These are phyloP conservation scores for Monochamus saltuarius DNA, from an alignment of 1,140 invertebrate species.

Conservation along the genomic window DNA sequence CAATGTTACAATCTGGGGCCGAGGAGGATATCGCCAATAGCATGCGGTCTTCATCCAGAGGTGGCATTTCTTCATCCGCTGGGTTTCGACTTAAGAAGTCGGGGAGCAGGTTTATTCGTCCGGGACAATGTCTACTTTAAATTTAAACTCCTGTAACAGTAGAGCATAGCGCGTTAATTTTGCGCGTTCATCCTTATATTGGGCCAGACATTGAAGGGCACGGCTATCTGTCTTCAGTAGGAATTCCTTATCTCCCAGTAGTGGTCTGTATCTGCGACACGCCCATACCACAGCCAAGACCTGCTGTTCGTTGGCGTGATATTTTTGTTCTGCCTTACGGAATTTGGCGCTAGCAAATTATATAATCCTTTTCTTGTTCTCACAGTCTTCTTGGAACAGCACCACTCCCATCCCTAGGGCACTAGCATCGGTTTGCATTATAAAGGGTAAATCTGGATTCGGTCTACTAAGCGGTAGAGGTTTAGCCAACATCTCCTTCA, in stretches of 20 bases:
- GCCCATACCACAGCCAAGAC: slow-evolving; percentile 52
- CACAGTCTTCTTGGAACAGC: slow-evolving; percentile 32
- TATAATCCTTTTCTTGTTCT: slow-evolving; percentile 20
- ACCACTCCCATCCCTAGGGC: slow-evolving; percentile 35
- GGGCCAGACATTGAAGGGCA: slow-evolving; percentile 35
- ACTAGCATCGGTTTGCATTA: slow-evolving; percentile 18
- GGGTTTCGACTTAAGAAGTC: slow-evolving; percentile 36
- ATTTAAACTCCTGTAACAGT: slow-evolving; percentile 35
- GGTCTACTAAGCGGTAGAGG: too few relatives aligned
- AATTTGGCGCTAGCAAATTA: slow-evolving; percentile 25
- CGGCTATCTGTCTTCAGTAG: slow-evolving; percentile 16
- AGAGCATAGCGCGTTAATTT: slow-evolving; percentile 44
- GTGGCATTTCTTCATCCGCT: slow-evolving; percentile 15
- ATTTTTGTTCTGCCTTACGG: slow-evolving; percentile 1
- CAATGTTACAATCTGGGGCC: too few relatives aligned
- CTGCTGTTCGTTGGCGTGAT: slow-evolving; percentile 47
- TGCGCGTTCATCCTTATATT: slow-evolving; percentile 28
- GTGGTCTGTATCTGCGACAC: slow-evolving; percentile 44
- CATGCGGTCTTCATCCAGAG: too few relatives aligned
- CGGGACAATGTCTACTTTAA: slow-evolving; percentile 29
- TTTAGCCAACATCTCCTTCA: too few relatives aligned
- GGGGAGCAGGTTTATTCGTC: slow-evolving; percentile 37
- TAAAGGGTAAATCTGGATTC: too few relatives aligned
- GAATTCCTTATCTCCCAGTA: slow-evolving; percentile 37
- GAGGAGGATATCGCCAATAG: too few relatives aligned